Conservation (phyloP, 92 coral and sea anemone species). For the Ricordea florida region DNA sequence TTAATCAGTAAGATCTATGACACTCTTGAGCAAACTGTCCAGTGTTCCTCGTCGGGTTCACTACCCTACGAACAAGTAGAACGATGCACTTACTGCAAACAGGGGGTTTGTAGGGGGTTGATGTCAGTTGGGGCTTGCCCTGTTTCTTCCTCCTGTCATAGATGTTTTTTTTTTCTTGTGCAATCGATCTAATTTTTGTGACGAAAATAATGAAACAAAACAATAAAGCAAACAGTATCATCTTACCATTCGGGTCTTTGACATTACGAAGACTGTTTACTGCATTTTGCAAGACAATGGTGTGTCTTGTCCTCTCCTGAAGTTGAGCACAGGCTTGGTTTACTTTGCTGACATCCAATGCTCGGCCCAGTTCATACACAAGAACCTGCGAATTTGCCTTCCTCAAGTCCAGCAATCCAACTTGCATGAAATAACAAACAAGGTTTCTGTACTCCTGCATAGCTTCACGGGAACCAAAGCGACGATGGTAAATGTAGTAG, state of each 20-base stretch:
- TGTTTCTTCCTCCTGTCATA: too few relatives aligned
- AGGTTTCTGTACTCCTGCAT: neutral
- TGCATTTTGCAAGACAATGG: neutral
- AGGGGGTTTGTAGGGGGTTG: too few relatives aligned
- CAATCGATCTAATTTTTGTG: too few relatives aligned
- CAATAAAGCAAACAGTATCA: too few relatives aligned
- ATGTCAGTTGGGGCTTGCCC: too few relatives aligned
- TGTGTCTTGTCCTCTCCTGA: neutral
- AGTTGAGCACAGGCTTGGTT: neutral
- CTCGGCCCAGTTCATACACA: conserved; percentile 2
- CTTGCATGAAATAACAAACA: conserved; percentile 4
- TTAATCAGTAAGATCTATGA: neutral
- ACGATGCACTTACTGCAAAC: too few relatives aligned
- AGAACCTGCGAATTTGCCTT: conserved; percentile 4
- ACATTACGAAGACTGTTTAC: neutral
- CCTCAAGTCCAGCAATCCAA: neutral
- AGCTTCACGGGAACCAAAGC: neutral
- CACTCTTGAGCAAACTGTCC: too few relatives aligned
- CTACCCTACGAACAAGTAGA: too few relatives aligned
- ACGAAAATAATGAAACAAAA: too few relatives aligned
- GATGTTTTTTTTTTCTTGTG: too few relatives aligned
- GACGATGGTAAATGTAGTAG: neutral
- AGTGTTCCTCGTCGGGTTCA: too few relatives aligned
- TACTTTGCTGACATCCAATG: neutral
- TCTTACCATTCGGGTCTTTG: too few relatives aligned